Percentiles rank a stretch among this genome's conserved stretches.
Evolutionary conservation across 2,888 invertebrate genomes (phyloP).

Genomic region (Amorpha juglandis): DNA sequence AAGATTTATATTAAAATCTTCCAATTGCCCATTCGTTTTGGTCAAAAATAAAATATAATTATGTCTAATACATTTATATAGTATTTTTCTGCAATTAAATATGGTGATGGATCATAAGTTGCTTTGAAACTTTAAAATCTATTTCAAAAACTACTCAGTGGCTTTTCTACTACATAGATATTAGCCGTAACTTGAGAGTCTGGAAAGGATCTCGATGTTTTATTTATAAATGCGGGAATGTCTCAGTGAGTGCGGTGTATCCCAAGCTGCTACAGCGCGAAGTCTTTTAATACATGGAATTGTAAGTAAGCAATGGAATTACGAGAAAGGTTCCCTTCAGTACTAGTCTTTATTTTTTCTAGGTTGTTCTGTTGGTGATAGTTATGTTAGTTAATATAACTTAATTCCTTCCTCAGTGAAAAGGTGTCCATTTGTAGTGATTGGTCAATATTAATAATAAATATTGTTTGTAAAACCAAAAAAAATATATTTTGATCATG

Average conservation of each 20-base stretch:
- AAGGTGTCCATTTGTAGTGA: no score
- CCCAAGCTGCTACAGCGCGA: neutral
- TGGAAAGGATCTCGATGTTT: constrained; percentile 64
- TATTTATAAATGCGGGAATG: constrained; percentile 59
- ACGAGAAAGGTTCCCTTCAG: constrained; percentile 2
- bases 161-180: constrained; percentile 29
- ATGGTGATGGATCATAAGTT: neutral
- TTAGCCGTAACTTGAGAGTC: constrained; percentile 42
- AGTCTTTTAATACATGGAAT: constrained; percentile 35
- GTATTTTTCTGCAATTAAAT: neutral
- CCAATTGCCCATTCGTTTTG: neutral
- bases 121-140: neutral
- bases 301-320: constrained; percentile 31
- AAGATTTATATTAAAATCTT: neutral
- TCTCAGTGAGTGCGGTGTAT: constrained; percentile 9
- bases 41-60: neutral
- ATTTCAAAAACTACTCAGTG: neutral
- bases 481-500: no score
- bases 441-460: no score
- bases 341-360: neutral
- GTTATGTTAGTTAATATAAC: no score
- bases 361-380: neutral
- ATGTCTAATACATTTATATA: neutral
- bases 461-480: no score
- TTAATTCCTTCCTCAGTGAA: no score